Percentiles rank a stretch among this genome's conserved stretches.
Conservation (phyloP, 2,113 vertebrate species). For the Hucho hucho region DNA sequence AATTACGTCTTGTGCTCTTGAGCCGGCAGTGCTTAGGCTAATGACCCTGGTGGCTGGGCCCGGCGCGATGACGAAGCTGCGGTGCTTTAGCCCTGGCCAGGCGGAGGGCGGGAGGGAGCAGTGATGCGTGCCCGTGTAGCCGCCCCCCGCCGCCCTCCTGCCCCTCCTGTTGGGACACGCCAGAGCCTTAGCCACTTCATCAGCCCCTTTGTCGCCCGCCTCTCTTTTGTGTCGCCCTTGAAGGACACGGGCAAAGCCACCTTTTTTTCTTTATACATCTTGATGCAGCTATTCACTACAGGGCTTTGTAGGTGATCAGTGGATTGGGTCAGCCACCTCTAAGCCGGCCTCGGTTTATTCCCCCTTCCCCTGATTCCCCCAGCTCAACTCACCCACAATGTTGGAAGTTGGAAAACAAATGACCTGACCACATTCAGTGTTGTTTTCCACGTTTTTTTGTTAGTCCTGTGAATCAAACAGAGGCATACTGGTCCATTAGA, state of each 20-base stretch:
- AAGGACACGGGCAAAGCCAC: conserved; percentile 61
- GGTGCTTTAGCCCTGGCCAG: conserved; percentile 13
- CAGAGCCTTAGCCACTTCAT: conserved; percentile 77
- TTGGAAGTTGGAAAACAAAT: conserved; percentile 11
- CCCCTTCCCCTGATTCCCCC: conserved; percentile 34
- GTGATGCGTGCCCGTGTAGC: conserved; percentile 63
- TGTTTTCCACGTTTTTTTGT: too few species aligned
- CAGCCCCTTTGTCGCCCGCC: conserved; percentile 71
- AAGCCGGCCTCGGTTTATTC: neutral
- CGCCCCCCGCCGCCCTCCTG: conserved; percentile 45
- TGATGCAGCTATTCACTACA: conserved; percentile 58
- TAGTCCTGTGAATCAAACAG: too few species aligned
- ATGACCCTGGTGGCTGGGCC: conserved; percentile 48
- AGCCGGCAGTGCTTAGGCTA: conserved; percentile 59
- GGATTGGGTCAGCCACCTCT: conserved; percentile 22
- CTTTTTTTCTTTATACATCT: conserved; percentile 47
- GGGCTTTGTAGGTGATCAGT: conserved; percentile 46
- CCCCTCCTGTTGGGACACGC: conserved; percentile 69
- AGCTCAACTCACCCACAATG: conserved; percentile 13
- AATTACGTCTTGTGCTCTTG: conserved; percentile 42
- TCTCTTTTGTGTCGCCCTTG: conserved; percentile 69
- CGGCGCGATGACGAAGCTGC: neutral
- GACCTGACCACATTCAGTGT: neutral
- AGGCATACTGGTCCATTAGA: too few species aligned
- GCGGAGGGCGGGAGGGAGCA: conserved; percentile 45